A percentile compares a stretch with the other conserved stretches of the same genome.
phyloP scores from a whole-genome alignment of 2,888 invertebrate species.

The Eumacrocentrus americanus region DNA sequence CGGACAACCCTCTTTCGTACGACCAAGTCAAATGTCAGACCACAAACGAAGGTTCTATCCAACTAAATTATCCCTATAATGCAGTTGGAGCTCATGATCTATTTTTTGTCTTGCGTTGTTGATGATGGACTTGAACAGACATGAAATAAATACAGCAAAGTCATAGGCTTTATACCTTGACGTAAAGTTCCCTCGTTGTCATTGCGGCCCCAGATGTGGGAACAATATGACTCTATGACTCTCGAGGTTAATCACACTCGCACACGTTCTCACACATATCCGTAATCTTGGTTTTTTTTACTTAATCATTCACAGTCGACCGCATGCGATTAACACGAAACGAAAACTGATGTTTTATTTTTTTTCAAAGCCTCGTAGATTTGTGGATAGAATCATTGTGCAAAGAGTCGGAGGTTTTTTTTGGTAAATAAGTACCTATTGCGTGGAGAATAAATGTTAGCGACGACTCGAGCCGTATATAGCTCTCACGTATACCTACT shows the following conservation, averaged over 20 bases:
- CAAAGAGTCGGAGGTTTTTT: too few relatives aligned
- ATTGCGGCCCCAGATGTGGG: conserved; percentile 36
- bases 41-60: neutral
- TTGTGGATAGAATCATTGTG: too few relatives aligned
- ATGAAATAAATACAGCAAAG: too few relatives aligned
- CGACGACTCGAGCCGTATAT: conserved; percentile 31
- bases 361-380: neutral
- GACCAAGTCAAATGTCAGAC: conserved; percentile 5
- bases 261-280: too few relatives aligned
- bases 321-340: conserved; percentile 30
- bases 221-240: neutral
- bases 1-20: conserved; percentile 37
- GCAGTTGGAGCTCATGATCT: too few relatives aligned
- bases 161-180: conserved; percentile 48
- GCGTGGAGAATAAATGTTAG: neutral
- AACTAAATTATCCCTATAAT: neutral
- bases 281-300: too few relatives aligned
- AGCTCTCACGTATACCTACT: conserved; percentile 31
- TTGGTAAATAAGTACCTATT: too few relatives aligned
- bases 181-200: conserved; percentile 59
- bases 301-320: conserved; percentile 10
- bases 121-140: too few relatives aligned
- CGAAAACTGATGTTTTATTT: neutral
- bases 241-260: neutral
- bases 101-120: neutral